Evolutionary conservation across 2,888 invertebrate genomes (phyloP).

Genomic region (Cosmorhoe ocellata): DNA sequence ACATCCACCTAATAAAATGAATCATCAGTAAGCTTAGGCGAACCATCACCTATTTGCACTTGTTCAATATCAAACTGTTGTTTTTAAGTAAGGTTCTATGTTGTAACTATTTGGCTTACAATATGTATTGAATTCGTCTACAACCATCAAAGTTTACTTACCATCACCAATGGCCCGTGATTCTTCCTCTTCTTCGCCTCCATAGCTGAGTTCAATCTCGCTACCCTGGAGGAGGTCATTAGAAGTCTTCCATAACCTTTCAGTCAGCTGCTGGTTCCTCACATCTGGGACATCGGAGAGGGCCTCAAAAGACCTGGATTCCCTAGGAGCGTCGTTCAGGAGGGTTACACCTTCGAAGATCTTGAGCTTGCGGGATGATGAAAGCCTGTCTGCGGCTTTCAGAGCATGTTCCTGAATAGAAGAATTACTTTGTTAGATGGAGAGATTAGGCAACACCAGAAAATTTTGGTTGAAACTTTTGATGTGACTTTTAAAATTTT

Average conservation of each 20-base stretch:
- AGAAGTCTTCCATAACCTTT: conserved; percentile 63
- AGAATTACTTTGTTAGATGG: conserved; percentile 18
- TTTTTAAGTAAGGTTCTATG: too few relatives aligned
- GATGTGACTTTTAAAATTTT: too few relatives aligned
- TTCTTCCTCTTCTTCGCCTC: conserved; percentile 56
- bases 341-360: conserved; percentile 65
- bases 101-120: too few relatives aligned
- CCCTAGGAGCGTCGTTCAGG: conserved; percentile 61
- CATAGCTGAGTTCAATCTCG: conserved; percentile 66
- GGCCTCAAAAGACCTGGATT: conserved; percentile 60
- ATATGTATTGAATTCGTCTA: too few relatives aligned
- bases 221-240: conserved; percentile 59
- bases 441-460: not conserved
- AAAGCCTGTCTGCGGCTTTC: conserved; percentile 62
- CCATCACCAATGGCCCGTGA: conserved; percentile 64
- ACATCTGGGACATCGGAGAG: conserved; percentile 57
- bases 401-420: conserved; percentile 67
- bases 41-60: too few relatives aligned
- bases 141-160: conserved; percentile 30
- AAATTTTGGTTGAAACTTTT: too few relatives aligned
- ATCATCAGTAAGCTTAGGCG: too few relatives aligned
- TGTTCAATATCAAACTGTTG: too few relatives aligned
- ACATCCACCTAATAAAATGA: too few relatives aligned
- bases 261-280: conserved; percentile 60
- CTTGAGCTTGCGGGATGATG: conserved; percentile 59